Base-by-base conservation (phyloP, 2,113 vertebrate genomes). In the Sitta europaea region DNA sequence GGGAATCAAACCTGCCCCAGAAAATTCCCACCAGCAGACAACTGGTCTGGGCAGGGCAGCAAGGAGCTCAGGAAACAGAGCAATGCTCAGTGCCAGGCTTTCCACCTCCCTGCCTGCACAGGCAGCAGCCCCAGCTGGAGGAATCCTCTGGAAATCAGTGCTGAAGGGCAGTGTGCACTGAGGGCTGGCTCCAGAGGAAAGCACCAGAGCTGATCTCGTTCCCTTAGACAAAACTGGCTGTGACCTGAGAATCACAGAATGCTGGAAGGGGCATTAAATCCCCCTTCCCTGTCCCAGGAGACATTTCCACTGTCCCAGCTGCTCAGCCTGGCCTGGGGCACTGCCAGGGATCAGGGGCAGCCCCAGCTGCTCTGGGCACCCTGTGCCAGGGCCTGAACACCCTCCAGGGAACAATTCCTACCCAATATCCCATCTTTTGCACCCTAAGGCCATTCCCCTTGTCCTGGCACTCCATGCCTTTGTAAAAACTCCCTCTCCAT, bases 261-360 rank as follows among this genome's bases (percentile, higher is more conserved):
- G 14, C 27, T 63, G 66, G 43, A 18, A 43, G 9, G 27, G 33
- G 51, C 36, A 33, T 43, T 20, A 2, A 73, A 45, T 33, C 11
- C n/a, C 25, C 16, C 10, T 12, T 57, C 18, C 42, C 27, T 48
- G 33, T 53, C 14, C 67, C 86, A n/a, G 4, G 59, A 50, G 12
- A 57, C 23, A 65, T 8, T 73, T 5, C 7, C 76, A 38, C 43
- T 2, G 0, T 33, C 58, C 50, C 68, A 63, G 23, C 28, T 8
- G 2, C 3, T n/a, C 81, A 73, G 0, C 68, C 40, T 55, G 68
- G 68, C n/a, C n/a, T 63, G 28, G 58, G n/a, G 0, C 58, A 73
- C 40, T 55, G 0, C 68, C 81, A 65, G 70, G 42, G 58, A 55
- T 65, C 68, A 73, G 81, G n/a, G 58, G 58, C 81, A 63, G 48